Evolutionary conservation across 2,113 vertebrate species (phyloP).

Genomic region (Pungitius pungitius): DNA sequence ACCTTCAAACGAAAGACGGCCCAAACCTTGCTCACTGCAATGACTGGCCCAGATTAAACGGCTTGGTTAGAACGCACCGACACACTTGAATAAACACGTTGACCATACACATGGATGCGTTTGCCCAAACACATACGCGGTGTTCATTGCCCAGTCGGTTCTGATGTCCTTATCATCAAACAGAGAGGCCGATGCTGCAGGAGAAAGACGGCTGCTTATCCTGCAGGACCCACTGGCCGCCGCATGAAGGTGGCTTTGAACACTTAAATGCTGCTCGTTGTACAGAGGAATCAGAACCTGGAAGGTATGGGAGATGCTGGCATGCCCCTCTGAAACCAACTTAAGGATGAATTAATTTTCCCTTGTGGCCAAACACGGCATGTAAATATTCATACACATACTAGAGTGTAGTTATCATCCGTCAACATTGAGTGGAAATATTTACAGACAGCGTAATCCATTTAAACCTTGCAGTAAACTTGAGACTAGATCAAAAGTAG

Average conservation of each 20-base stretch:
- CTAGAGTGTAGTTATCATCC: constrained; percentile 14
- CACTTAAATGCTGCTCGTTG: constrained; percentile 37
- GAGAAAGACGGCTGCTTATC: constrained; percentile 43
- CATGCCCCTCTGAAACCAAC: constrained; percentile 29
- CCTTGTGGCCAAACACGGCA: constrained; percentile 38
- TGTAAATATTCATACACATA: constrained; percentile 54
- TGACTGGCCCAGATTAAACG: constrained; percentile 48
- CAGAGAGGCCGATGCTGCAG: constrained; percentile 18
- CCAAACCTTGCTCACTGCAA: constrained; percentile 38
- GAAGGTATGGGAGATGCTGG: constrained; percentile 38
- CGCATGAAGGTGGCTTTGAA: constrained; percentile 60
- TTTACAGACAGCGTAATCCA: constrained; percentile 31
- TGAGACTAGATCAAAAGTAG: constrained; percentile 34
- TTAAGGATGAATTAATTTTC: constrained; percentile 36
- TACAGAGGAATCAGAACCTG: constrained; percentile 23
- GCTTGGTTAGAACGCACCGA: constrained; percentile 39
- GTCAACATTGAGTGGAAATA: constrained; percentile 22
- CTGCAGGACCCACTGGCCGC: constrained; percentile 36
- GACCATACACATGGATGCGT: constrained; percentile 25
- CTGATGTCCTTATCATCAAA: constrained; percentile 49
- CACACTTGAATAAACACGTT: constrained; percentile 30
- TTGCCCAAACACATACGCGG: not conserved
- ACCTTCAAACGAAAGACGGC: constrained; percentile 56
- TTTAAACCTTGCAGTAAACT: constrained; percentile 30
- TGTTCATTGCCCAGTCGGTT: constrained; percentile 14